Evolutionary conservation across 2,888 invertebrate genomes (phyloP).

Genomic region (Amorpha juglandis): DNA sequence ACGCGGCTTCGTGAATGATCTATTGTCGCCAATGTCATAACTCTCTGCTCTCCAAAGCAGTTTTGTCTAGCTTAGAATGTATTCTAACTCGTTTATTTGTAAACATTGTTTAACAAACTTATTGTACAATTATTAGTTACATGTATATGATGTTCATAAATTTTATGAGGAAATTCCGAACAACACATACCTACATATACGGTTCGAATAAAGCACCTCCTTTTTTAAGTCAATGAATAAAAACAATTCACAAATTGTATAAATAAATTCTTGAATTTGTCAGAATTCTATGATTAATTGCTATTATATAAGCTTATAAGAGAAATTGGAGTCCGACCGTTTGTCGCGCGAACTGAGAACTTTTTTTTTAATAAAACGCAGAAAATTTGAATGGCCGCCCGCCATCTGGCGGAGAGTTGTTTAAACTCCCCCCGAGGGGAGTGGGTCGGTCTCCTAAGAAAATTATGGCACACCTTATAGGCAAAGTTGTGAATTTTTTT

Average conservation of each 20-base stretch:
- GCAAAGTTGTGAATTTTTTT: conserved; percentile 31
- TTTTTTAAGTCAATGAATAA: background rate
- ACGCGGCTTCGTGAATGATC: no score
- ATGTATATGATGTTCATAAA: no score
- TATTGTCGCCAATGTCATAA: no score
- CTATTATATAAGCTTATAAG: conserved; percentile 19
- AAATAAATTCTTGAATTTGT: conserved; percentile 14
- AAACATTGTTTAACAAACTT: no score
- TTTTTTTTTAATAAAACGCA: conserved; percentile 65
- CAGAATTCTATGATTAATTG: conserved; percentile 13
- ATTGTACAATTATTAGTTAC: no score
- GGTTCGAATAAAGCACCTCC: no score
- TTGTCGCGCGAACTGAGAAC: conserved; percentile 17
- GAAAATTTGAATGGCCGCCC: conserved; percentile 58
- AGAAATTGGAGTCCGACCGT: conserved; percentile 14
- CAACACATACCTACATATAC: no score
- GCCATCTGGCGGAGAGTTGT: conserved; percentile 57
- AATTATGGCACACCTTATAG: conserved; percentile 55
- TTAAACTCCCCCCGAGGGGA: conserved; percentile 43
- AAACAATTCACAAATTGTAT: background rate
- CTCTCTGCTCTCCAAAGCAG: no score
- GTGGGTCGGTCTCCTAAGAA: conserved; percentile 44
- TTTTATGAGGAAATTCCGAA: no score
- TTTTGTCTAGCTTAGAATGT: no score
- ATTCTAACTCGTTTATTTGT: no score